Base-by-base conservation (phyloP, 1,140 invertebrate genomes). In the Scaptomyza graminum region DNA sequence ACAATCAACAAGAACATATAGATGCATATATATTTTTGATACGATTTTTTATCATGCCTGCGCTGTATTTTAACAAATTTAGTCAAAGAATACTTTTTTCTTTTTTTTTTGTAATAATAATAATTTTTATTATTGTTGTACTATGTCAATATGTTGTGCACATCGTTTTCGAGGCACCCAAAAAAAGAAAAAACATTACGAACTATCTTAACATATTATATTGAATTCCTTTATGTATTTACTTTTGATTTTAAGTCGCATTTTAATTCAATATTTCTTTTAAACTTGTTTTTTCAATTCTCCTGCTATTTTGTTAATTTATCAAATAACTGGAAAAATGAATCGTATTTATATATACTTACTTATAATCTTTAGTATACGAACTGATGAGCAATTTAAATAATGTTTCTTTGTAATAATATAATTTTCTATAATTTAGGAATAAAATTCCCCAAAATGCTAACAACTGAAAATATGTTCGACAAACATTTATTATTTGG, bases 201-300 rank as follows among this genome's bases (percentile, higher is more conserved):
- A 79, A 59, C 69, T 61, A 67, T 85, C 67, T 65, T 69, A 46
- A 31, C 25, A 46, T 68, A 46, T 68, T 49, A 59, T 67, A 66
- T 62, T 55, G 52, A 77, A 87, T 82, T 82, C 74, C 82, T 78
- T 69, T 87, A 18, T 72, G 78, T 87, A 87, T 82, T 87, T 83
- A 70, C 76, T 76, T 88, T 83, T 9, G 65, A 75, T 76, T 75
- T 62, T 79, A 87, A 88, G 74, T 54, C 63, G 52, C 61, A 76
- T 63, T 78, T 67, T 79, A 71, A 65, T 47, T 47, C 15, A 18
- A 44, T n/a, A 52, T 43, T n/a, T 37, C 5, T 28, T 72, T 69
- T 76, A 61, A 70, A 54, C 16, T 22, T 62, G 70, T 73, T 60
- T 47, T 47, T 61, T 22, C 28, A 55, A 9, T 61, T 15, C 28